phyloP scores from a whole-genome alignment of 2,797 vertebrate species.

The Aldrovandia affinis region DNA sequence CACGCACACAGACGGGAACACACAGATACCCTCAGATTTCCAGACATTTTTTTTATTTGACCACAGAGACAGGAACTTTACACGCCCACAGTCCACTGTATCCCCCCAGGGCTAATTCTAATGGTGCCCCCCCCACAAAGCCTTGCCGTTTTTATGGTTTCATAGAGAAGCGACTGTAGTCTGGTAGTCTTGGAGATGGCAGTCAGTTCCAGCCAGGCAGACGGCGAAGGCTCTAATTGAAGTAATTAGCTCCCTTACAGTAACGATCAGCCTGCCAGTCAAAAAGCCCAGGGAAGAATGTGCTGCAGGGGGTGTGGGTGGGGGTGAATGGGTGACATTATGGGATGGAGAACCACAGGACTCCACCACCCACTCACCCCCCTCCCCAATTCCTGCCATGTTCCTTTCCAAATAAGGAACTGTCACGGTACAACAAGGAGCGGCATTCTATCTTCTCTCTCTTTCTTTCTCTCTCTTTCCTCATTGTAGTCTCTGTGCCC shows the following conservation, averaged over 20 bases:
- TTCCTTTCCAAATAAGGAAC: constrained; percentile 47
- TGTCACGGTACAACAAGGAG: constrained; percentile 32
- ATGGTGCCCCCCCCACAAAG: constrained; percentile 41
- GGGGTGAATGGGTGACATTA: constrained; percentile 41
- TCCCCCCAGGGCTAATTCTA: constrained; percentile 54
- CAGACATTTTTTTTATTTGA: constrained; percentile 15
- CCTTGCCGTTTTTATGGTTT: constrained; percentile 64
- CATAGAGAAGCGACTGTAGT: constrained; percentile 55
- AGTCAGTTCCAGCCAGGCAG: constrained; percentile 52
- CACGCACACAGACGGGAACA: background rate
- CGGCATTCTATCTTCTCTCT: background rate
- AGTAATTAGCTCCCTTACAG: constrained; percentile 75
- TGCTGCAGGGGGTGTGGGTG: constrained; percentile 57
- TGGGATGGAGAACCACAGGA: constrained; percentile 36
- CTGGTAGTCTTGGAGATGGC: constrained; percentile 47
- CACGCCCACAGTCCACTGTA: background rate
- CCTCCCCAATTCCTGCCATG: background rate
- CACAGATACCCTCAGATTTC: background rate
- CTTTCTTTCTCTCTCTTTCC: constrained; percentile 3
- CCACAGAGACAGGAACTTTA: constrained; percentile 3
- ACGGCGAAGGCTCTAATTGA: constrained; percentile 69
- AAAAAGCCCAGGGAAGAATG: constrained; percentile 65
- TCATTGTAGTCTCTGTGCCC: constrained; percentile 32
- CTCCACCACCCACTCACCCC: constrained; percentile 30
- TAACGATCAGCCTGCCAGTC: constrained; percentile 70